Evolutionary conservation across 1,140 invertebrate genomes (phyloP), one percentile per base, ranked within the genome.

Genomic region (Drosophila melanogaster): DNA sequence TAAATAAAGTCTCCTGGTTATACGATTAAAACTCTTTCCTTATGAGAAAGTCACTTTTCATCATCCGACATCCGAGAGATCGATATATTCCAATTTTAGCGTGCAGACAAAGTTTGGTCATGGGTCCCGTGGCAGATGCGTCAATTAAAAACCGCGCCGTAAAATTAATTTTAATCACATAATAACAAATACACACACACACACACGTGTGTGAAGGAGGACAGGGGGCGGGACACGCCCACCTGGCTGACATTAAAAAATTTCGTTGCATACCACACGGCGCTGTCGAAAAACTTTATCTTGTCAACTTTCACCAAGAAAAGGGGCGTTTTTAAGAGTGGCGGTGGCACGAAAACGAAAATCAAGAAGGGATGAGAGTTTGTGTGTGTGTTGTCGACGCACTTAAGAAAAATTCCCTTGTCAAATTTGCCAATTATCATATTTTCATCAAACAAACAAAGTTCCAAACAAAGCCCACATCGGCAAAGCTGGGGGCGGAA

Each of bases 381-480:
- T 58, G 17, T 59, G 62, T 50, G 40, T 53, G 47, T 30, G 15
- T 56, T 24, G 51, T 84, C 77, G 71, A 80, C 81, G 86, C 85
- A 80, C 77, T 89, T 84, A 87, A 90, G 83, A 90, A 91, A 91
- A 91, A 91, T 91, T 91, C 90, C 85, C 81, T 84, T 90, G 85
- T 91, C 90, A 91, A 91, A 91, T 91, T 90, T 91, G 90, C 90
- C 90, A 91, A 91, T 91, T 91, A 91, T 91, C 90, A 91, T 91
- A 91, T 91, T 91, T 91, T 90, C 90, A 87, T 90, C 90, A 91
- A 90, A 90, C 80, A 91, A 91, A 90, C 79, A 89, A 89, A 89
- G 85, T 89, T 87, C 76, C 59, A 65, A 62, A 79, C 65, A 55
- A 47, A 50, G 49, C 46, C 40, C 22, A 19, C 67, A 22, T 37